Percentiles rank a stretch among this genome's conserved stretches.
Conservation (phyloP, 2,113 vertebrate species). For the Macrotus californicus region DNA sequence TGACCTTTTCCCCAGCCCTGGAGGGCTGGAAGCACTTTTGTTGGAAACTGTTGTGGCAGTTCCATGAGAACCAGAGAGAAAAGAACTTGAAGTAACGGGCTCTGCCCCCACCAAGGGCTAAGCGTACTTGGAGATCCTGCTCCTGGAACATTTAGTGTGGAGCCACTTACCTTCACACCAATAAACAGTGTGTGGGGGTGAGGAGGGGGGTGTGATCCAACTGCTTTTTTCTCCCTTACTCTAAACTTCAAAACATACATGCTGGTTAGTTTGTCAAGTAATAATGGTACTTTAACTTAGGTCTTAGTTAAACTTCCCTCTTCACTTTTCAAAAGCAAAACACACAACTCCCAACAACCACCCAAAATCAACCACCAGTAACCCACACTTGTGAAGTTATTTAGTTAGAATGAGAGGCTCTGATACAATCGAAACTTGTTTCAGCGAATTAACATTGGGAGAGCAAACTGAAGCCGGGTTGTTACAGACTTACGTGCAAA, state of each 20-base stretch:
- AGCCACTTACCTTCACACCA: background rate
- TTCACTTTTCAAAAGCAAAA: constrained; percentile 32
- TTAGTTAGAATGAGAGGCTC: background rate
- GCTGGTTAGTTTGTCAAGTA: background rate
- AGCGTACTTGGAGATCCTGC: background rate
- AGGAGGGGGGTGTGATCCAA: background rate
- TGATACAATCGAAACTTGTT: background rate
- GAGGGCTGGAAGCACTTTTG: background rate
- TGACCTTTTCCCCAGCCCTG: constrained; percentile 52
- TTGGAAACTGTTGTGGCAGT: background rate
- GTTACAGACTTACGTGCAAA: background rate
- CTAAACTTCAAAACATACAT: background rate
- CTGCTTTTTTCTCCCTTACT: background rate
- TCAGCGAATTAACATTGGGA: background rate
- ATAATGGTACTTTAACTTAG: constrained; percentile 5
- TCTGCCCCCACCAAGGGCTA: background rate
- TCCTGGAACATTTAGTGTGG: background rate
- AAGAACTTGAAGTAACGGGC: background rate
- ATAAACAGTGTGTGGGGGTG: background rate
- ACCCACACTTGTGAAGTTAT: background rate
- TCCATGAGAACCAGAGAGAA: constrained; percentile 5
- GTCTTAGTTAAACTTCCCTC: constrained; percentile 2
- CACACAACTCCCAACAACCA: background rate
- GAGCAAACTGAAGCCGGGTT: background rate
- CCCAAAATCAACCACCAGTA: background rate